These are phyloP conservation scores for Brachirus orientalis DNA, from an alignment of 2,113 vertebrate species.

Conservation along the genomic window DNA sequence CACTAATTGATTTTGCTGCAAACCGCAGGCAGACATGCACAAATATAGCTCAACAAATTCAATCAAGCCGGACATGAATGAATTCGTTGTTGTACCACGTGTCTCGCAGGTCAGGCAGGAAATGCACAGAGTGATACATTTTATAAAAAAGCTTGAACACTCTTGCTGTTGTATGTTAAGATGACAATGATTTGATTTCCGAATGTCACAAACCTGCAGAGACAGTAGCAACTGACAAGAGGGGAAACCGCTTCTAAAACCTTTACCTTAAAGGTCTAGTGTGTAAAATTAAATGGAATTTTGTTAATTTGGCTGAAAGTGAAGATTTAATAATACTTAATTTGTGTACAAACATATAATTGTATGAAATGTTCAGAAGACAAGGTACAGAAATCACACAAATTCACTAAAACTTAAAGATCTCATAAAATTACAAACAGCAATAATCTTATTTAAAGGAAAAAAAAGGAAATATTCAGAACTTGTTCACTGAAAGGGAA, in stretches of 20 bases:
- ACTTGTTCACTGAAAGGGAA: too few species aligned
- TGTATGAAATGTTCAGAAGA: too few species aligned
- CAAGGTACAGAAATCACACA: too few species aligned
- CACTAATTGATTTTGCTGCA: slow-evolving; percentile 40
- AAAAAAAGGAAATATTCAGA: too few species aligned
- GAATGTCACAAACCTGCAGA: slow-evolving; percentile 1
- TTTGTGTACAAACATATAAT: too few species aligned
- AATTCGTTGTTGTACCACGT: neutral
- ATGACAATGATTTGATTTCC: slow-evolving; percentile 3
- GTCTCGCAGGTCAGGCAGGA: neutral
- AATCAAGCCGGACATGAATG: slow-evolving; percentile 21
- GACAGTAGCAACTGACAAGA: neutral
- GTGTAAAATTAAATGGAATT: too few species aligned
- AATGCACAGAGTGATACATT: slow-evolving; percentile 1
- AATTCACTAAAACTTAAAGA: too few species aligned
- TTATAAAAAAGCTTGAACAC: slow-evolving; percentile 13
- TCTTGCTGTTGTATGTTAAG: slow-evolving; percentile 25
- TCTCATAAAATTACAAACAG: too few species aligned
- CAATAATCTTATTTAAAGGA: too few species aligned
- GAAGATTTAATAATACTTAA: too few species aligned
- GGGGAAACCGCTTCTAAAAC: neutral
- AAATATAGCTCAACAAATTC: slow-evolving; percentile 32
- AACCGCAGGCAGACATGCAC: slow-evolving; percentile 12
- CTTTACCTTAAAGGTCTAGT: too few species aligned
- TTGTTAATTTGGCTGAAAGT: too few species aligned